These are phyloP conservation scores for Epicauta chinensis DNA, from an alignment of 1,140 invertebrate genomes.

Conservation along the genomic window DNA sequence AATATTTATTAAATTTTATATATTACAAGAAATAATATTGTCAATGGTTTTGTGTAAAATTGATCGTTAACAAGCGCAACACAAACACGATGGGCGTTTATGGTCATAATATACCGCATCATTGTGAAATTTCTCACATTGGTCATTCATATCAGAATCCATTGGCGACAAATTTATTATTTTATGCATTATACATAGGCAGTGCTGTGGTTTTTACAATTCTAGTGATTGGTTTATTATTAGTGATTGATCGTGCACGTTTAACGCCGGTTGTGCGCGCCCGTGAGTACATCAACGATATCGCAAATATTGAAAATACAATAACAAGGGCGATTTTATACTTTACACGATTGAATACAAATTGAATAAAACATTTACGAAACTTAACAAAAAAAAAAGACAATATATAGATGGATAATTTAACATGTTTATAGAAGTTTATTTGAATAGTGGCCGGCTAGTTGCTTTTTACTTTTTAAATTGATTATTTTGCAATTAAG, in stretches of 20 bases:
- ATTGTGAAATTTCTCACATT: constrained; percentile 8
- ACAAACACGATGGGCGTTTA: constrained; percentile 1
- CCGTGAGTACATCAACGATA: constrained; percentile 7
- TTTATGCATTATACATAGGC: constrained; percentile 5
- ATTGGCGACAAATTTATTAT: no score
- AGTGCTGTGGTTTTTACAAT: constrained; percentile 19
- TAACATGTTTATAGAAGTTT: no score
- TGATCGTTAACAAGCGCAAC: not conserved
- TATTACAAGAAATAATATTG: constrained; percentile 3
- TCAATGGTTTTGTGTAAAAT: constrained; percentile 1
- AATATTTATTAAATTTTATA: not conserved
- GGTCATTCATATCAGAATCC: not conserved
- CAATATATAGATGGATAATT: no score
- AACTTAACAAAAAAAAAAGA: no score
- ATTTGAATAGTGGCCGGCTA: no score
- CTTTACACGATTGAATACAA: constrained; percentile 5
- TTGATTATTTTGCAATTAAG: no score
- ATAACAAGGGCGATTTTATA: constrained; percentile 7
- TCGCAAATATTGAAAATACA: constrained; percentile 8
- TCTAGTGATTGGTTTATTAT: constrained; percentile 18
- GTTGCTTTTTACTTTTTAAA: no score
- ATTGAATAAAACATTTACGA: no score
- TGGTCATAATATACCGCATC: constrained; percentile 2
- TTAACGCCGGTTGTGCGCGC: constrained; percentile 21
- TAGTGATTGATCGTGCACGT: constrained; percentile 18